Conservation (phyloP, 30 jellyfish, hydroid and myxozoan species). For the Clytia hemisphaerica region DNA sequence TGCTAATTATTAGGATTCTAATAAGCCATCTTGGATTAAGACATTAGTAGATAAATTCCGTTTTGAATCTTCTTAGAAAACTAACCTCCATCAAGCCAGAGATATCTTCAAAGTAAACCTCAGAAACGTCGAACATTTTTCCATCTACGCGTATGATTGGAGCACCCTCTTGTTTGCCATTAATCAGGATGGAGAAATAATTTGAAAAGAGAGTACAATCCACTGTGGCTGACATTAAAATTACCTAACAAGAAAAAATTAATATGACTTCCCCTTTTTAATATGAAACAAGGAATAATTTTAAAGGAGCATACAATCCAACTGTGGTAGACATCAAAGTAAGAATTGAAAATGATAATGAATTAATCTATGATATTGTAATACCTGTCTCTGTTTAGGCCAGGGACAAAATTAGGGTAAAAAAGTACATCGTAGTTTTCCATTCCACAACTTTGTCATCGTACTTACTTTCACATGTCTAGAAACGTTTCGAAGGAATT, state of each 20-base stretch:
- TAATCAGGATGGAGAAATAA: conserved; percentile 63
- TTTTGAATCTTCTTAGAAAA: too few relatives aligned
- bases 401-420: too few relatives aligned
- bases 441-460: too few relatives aligned
- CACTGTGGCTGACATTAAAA: conserved; percentile 98
- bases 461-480: conserved; percentile 79
- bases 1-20: too few relatives aligned
- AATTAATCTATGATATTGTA: neutral
- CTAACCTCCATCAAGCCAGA: conserved; percentile 48
- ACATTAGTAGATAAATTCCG: too few relatives aligned
- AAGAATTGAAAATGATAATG: neutral
- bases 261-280: neutral
- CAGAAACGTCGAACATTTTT: conserved; percentile 56
- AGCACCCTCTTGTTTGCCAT: conserved; percentile 72
- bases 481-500: conserved; percentile 71
- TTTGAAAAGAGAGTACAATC: conserved; percentile 77
- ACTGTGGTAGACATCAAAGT: too few relatives aligned
- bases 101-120: conserved; percentile 63
- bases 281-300: neutral
- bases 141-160: conserved; percentile 96
- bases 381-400: too few relatives aligned
- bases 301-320: neutral
- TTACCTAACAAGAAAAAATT: conserved; percentile 47
- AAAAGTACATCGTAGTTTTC: too few relatives aligned
- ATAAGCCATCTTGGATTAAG: too few relatives aligned